Base-by-base conservation (phyloP, 1,140 invertebrate genomes). In the Ctenoplectra terminalis region DNA sequence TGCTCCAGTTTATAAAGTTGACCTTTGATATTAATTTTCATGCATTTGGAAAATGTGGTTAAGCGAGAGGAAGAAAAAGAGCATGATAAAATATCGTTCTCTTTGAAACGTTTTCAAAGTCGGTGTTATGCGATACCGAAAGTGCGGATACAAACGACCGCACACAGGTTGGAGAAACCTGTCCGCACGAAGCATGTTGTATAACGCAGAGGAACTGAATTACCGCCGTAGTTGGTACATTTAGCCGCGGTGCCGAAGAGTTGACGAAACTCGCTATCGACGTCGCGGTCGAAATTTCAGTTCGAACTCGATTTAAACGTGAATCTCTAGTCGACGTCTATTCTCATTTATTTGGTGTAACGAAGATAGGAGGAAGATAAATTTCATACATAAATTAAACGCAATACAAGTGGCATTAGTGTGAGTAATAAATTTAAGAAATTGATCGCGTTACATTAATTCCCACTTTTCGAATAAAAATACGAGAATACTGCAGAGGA, bases 181-280 rank as follows among this genome's bases (percentile, higher is more conserved):
- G 63, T 66, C 13, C 63, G 17, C 58, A 23, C 0, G 31, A n/a
- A 23, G 20, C 43, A 9, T 69, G 66, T 50, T 69, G 13, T 23
- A 31, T 23, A 50, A 69, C 66, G 29, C 26, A 69, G 66, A 31
- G 43, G 29, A 48, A 69, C 43, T 48, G 48, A 69, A 69, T 69
- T 69, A 48, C 46, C 43, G 40, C 29, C 43, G 26, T 31, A 26
- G 66, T 69, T 50, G 66, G 43, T 69, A 69, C 66, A 23, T 69
- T 48, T 69, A 50, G 43, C 66, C 66, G 23, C 7, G 66, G 29
- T 37, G 48, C 48, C 61, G 61, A 63, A 67, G 26, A 69, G 26
- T 69, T 69, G 66, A 48, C 43, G 43, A 69, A 46, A 64, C 37
- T 17, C 61, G 43, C 11, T 46, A 69, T 69, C 40, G 61, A 64